Conservation (phyloP, 2,888 invertebrate genomes). For the Eledone cirrhosa region DNA sequence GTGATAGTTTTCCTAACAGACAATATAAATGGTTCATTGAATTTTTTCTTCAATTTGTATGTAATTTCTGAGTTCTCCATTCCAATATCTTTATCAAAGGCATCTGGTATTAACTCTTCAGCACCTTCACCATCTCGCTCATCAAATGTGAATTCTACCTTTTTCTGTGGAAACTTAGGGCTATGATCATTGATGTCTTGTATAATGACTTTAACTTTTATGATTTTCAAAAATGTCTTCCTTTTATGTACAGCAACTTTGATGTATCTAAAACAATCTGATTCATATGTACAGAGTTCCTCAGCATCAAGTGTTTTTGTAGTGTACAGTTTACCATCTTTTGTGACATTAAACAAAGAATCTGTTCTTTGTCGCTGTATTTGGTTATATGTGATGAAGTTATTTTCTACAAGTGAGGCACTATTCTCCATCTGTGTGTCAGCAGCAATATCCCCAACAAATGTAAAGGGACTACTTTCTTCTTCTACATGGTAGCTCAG, state of each 20-base stretch:
- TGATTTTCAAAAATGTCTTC: neutral
- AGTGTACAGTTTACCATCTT: conserved; percentile 3
- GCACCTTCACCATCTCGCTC: neutral
- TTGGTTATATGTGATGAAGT: too few relatives aligned
- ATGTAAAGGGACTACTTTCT: too few relatives aligned
- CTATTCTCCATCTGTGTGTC: too few relatives aligned
- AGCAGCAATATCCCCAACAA: too few relatives aligned
- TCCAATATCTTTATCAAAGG: conserved; percentile 17
- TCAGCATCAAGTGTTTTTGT: conserved; percentile 12
- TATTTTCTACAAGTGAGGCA: too few relatives aligned
- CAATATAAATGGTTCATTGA: conserved; percentile 4
- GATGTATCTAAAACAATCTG: neutral
- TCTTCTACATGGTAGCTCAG: too few relatives aligned
- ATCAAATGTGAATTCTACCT: neutral
- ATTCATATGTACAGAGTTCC: neutral
- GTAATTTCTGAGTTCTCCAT: neutral
- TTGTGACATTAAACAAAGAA: too few relatives aligned
- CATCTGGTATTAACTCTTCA: neutral
- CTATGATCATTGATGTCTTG: neutral
- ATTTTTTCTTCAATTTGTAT: conserved; percentile 7
- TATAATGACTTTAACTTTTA: conserved; percentile 9
- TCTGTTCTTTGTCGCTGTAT: too few relatives aligned
- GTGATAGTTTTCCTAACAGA: neutral
- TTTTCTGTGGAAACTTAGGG: conserved; percentile 12
- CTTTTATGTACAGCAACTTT: conserved; percentile 12